phyloP scores from a whole-genome alignment of 2,797 vertebrate species.

The Rhinophrynus dorsalis region DNA sequence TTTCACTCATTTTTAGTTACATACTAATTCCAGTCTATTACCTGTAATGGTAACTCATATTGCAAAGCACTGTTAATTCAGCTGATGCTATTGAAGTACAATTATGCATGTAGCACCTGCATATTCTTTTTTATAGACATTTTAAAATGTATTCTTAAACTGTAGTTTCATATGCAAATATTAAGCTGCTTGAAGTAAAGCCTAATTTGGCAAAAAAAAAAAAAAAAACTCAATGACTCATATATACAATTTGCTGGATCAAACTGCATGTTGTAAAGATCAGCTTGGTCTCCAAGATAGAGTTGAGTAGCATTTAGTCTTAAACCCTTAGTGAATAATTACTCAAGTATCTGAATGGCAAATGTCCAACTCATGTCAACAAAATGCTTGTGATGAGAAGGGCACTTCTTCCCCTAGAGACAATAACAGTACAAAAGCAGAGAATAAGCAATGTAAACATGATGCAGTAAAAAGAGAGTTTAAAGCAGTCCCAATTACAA shows the following conservation, averaged over 20 bases:
- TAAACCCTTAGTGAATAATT: slow-evolving; percentile 38
- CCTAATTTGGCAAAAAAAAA: not conserved
- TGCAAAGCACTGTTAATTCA: too few relatives aligned
- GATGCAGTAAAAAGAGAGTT: slow-evolving; percentile 1
- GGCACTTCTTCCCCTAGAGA: slow-evolving; percentile 21
- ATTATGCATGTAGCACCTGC: too few relatives aligned
- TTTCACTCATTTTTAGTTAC: too few relatives aligned
- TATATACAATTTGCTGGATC: slow-evolving; percentile 10
- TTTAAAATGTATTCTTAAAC: too few relatives aligned
- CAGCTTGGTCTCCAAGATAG: slow-evolving; percentile 30
- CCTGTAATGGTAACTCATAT: too few relatives aligned
- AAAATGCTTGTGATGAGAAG: slow-evolving; percentile 35
- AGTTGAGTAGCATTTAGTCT: slow-evolving; percentile 32
- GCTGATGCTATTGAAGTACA: too few relatives aligned
- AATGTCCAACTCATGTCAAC: slow-evolving; percentile 33
- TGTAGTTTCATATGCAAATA: too few relatives aligned
- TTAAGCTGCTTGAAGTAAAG: not conserved
- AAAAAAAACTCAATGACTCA: slow-evolving; percentile 18
- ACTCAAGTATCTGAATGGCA: slow-evolving; percentile 40
- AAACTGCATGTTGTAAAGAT: slow-evolving; percentile 11
- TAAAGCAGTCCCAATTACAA: not conserved
- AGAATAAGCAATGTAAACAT: slow-evolving; percentile 6
- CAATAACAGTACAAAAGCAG: not conserved
- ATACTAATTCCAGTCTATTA: too few relatives aligned
- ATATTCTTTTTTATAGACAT: too few relatives aligned